A percentile compares a stretch with the other conserved stretches of the same genome.
These are phyloP conservation scores for Lerista edwardsae DNA, from an alignment of 2,797 vertebrate genomes.

Conservation along the genomic window DNA sequence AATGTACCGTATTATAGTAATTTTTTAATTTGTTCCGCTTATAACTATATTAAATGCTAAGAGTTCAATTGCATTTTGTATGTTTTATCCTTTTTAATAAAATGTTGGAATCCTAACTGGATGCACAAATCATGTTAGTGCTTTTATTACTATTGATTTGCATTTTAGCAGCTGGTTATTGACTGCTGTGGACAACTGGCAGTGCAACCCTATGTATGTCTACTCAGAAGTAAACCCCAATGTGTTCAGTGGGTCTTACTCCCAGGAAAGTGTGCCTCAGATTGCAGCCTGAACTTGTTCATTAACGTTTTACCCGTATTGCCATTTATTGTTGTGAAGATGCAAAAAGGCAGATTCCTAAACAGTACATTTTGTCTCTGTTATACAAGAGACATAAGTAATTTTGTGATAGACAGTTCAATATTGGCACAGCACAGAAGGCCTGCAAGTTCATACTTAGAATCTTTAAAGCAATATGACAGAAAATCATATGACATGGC, in stretches of 20 bases:
- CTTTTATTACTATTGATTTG: background rate
- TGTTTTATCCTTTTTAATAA: background rate
- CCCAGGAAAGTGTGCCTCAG: too few relatives aligned
- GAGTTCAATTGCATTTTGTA: background rate
- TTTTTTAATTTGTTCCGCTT: background rate
- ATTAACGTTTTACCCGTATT: background rate
- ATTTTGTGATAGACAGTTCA: background rate
- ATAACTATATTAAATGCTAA: background rate
- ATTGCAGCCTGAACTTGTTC: background rate
- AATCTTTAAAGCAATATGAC: too few relatives aligned
- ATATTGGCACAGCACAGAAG: background rate
- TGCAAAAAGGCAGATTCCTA: background rate
- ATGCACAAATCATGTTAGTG: background rate
- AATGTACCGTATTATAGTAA: background rate
- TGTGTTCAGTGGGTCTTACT: too few relatives aligned
- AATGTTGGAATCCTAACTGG: background rate
- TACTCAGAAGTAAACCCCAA: too few relatives aligned
- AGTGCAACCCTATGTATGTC: too few relatives aligned
- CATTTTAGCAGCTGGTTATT: background rate
- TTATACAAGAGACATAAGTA: background rate
- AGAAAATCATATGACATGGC: too few relatives aligned
- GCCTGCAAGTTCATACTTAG: too few relatives aligned
- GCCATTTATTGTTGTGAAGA: background rate
- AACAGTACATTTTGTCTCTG: slow-evolving; percentile 1
- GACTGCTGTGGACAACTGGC: background rate